Evolutionary conservation across 1,140 invertebrate species (phyloP).

Genomic region (Drosophila seguyi): DNA sequence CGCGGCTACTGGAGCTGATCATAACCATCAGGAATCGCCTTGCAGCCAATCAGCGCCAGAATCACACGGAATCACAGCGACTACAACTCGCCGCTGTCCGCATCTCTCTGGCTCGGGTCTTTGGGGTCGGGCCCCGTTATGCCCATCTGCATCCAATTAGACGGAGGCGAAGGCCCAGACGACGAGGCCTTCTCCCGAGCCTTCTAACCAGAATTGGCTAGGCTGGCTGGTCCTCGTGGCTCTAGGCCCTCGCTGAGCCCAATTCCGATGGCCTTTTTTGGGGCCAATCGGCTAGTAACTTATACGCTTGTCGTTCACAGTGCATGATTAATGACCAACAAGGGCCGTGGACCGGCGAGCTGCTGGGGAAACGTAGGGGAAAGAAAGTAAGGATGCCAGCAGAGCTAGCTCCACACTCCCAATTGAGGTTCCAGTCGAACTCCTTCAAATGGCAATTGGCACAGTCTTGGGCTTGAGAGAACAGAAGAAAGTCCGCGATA

Average conservation of each 20-base stretch:
- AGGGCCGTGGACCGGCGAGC: slow-evolving; percentile 67
- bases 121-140: slow-evolving; percentile 53
- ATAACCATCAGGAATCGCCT: slow-evolving; percentile 30
- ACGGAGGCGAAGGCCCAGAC: slow-evolving; percentile 43
- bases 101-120: slow-evolving; percentile 20
- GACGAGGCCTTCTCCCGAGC: slow-evolving; percentile 32
- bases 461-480: slow-evolving; percentile 31
- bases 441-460: slow-evolving; percentile 45
- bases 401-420: slow-evolving; percentile 13
- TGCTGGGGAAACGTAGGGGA: slow-evolving; percentile 1
- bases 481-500: slow-evolving; percentile 48
- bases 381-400: slow-evolving; percentile 55
- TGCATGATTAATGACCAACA: slow-evolving; percentile 82
- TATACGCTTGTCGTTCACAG: slow-evolving; percentile 82
- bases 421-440: slow-evolving; percentile 7
- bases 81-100: slow-evolving; percentile 7
- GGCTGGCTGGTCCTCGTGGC: slow-evolving; percentile 16
- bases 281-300: slow-evolving; percentile 77
- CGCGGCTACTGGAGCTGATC: slow-evolving; percentile 38
- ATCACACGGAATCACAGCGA: slow-evolving; percentile 23
- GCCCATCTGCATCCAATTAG: slow-evolving; percentile 78
- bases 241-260: slow-evolving; percentile 54
- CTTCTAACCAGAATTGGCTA: slow-evolving; percentile 21
- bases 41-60: slow-evolving; percentile 29
- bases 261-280: slow-evolving; percentile 78